Percentiles rank a stretch among this genome's conserved stretches.
Evolutionary conservation across 2,888 invertebrate species (phyloP).

Genomic region (Agrotis clavis): DNA sequence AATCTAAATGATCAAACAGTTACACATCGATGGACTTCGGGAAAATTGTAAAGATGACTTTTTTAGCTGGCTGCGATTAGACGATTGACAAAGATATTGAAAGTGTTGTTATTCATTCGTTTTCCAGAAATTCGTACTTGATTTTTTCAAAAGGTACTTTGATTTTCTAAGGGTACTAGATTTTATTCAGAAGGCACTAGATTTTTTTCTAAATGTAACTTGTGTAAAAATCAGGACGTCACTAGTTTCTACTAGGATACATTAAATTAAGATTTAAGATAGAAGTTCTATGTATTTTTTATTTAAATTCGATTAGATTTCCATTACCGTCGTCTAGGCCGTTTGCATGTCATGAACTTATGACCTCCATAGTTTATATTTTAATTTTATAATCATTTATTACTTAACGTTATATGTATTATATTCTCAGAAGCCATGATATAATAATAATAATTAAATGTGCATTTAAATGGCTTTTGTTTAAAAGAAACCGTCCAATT

Average conservation of each 20-base stretch:
- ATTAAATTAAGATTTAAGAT: too few relatives aligned
- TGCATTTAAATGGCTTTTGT: conserved; percentile 1
- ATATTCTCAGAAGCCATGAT: not conserved
- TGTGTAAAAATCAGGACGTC: not conserved
- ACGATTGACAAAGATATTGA: too few relatives aligned
- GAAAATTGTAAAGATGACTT: not conserved
- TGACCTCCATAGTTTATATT: not conserved
- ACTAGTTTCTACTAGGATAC: too few relatives aligned
- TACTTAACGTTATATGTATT: not conserved
- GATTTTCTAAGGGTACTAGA: too few relatives aligned
- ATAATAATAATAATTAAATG: conserved; percentile 6
- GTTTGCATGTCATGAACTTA: not conserved
- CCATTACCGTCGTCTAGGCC: not conserved
- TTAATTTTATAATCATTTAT: not conserved
- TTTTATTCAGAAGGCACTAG: too few relatives aligned
- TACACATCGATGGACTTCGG: not conserved
- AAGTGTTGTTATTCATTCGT: too few relatives aligned
- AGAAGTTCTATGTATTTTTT: not conserved
- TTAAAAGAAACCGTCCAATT: not conserved
- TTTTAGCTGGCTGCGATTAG: too few relatives aligned
- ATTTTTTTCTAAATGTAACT: too few relatives aligned
- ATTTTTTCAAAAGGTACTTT: too few relatives aligned
- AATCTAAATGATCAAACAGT: conserved; percentile 14
- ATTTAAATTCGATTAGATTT: not conserved
- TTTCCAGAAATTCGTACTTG: too few relatives aligned